phyloP scores from a whole-genome alignment of 2,888 invertebrate species.

The Lasioglossum figueresi region DNA sequence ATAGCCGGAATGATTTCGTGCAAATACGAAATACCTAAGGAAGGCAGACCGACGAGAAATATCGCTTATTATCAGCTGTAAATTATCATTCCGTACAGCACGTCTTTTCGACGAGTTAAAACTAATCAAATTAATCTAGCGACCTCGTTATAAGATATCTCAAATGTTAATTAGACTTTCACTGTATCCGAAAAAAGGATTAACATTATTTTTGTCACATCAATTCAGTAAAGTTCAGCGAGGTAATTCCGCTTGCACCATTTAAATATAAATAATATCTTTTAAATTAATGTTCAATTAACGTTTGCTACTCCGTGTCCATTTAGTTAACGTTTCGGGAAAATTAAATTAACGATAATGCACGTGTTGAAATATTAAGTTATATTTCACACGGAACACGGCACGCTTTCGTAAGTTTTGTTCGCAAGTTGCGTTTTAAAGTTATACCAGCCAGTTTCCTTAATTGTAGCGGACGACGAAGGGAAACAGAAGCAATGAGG shows the following conservation, averaged over 20 bases:
- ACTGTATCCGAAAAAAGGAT: not conserved
- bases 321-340: not conserved
- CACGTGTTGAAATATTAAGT: not conserved
- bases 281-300: not conserved
- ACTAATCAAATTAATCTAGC: not conserved
- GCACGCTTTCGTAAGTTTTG: not conserved
- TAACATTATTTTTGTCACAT: not conserved
- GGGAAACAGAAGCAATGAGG: constrained; percentile 9
- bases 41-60: not conserved
- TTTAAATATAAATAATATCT: not conserved
- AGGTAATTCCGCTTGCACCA: not conserved
- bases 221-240: not conserved
- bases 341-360: not conserved
- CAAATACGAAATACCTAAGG: not conserved
- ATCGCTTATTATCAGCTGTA: not conserved
- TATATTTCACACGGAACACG: not conserved
- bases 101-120: not conserved
- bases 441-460: not conserved
- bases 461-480: not conserved
- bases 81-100: not conserved
- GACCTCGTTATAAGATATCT: not conserved
- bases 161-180: not conserved
- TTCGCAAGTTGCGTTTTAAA: not conserved
- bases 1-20: constrained; percentile 17
- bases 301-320: not conserved